A percentile compares a stretch with the other conserved stretches of the same genome.
phyloP scores from a whole-genome alignment of 2,797 vertebrate species.

The Coregonus ussuriensis region DNA sequence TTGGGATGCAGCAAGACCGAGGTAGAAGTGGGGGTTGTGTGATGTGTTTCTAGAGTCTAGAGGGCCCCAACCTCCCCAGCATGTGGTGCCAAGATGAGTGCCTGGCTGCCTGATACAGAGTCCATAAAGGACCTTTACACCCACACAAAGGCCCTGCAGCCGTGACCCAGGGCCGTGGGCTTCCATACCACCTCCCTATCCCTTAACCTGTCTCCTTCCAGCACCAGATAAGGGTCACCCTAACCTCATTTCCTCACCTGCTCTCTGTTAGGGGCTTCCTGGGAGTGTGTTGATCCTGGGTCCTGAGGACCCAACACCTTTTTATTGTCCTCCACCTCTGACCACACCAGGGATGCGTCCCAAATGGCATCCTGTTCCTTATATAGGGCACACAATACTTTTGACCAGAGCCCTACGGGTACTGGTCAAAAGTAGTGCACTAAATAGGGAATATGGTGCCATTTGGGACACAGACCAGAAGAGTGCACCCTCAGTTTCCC shows the following conservation, averaged over 20 bases:
- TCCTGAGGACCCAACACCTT: not conserved
- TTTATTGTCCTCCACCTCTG: not conserved
- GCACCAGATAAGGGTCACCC: not conserved
- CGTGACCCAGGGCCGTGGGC: not conserved
- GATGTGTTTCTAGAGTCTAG: not conserved
- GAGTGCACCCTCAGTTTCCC: too few relatives aligned
- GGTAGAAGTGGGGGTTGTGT: not conserved
- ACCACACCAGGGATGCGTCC: not conserved
- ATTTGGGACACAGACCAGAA: too few relatives aligned
- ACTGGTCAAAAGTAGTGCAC: too few relatives aligned
- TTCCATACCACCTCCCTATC: not conserved
- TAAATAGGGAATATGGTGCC: too few relatives aligned
- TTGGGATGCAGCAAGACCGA: not conserved
- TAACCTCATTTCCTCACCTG: not conserved
- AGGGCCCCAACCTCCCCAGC: not conserved
- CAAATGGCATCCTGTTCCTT: too few relatives aligned
- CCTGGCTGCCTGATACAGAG: conserved; percentile 1
- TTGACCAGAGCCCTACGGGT: too few relatives aligned
- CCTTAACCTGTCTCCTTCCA: not conserved
- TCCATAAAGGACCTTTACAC: not conserved
- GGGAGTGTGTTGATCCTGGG: not conserved
- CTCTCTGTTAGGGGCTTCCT: conserved; percentile 1
- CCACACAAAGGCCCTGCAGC: not conserved
- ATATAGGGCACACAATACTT: too few relatives aligned
- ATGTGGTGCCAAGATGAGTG: not conserved